phyloP scores from a whole-genome alignment of 2,113 vertebrate genomes.

The Microcebus lehilahytsara region DNA sequence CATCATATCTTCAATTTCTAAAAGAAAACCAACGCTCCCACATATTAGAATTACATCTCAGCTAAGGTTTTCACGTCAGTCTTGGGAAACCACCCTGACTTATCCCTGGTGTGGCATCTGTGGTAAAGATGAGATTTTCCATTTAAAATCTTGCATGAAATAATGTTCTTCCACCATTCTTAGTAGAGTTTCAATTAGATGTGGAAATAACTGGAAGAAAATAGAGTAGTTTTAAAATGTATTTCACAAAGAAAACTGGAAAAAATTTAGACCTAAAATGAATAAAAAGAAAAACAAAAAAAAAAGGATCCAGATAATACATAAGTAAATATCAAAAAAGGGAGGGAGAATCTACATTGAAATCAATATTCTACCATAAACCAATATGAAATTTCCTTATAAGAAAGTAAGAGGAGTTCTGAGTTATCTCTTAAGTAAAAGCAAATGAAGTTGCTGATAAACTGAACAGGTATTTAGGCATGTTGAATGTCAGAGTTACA shows the following conservation, averaged over 20 bases:
- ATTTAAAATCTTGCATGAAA: not conserved
- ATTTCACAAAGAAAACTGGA: not conserved
- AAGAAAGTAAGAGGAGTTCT: not conserved
- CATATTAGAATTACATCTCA: not conserved
- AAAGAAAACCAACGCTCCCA: not conserved
- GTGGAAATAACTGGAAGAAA: not conserved
- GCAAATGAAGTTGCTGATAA: not conserved
- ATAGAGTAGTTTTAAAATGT: not conserved
- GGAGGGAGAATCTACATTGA: not conserved
- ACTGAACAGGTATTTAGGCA: not conserved
- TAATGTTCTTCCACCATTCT: not conserved
- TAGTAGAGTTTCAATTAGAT: not conserved
- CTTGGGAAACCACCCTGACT: not conserved
- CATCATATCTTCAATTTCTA: not conserved
- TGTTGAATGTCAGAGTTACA: not conserved
- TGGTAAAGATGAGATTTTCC: not conserved
- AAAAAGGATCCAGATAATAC: not conserved
- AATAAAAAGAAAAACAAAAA: not conserved
- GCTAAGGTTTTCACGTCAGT: not conserved
- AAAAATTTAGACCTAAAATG: not conserved
- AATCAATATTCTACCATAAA: constrained; percentile 4
- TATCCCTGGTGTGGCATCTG: not conserved
- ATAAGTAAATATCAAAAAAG: not conserved
- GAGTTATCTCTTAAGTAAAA: not conserved
- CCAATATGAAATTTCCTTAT: not conserved